These are phyloP conservation scores for Labeo calbasu DNA, from an alignment of 2,797 vertebrate genomes.

Conservation along the genomic window DNA sequence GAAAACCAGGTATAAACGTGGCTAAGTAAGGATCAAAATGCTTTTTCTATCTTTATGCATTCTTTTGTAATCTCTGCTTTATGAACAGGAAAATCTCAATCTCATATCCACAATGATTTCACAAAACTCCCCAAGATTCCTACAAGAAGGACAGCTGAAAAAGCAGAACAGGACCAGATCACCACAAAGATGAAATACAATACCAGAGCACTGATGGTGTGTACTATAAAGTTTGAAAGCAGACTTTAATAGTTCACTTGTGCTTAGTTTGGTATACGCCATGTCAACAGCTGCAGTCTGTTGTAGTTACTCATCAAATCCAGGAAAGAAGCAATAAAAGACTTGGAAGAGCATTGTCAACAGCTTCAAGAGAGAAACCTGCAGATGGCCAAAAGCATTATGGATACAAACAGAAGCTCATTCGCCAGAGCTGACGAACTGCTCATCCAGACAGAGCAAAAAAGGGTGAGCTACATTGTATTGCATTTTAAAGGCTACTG, in stretches of 20 bases:
- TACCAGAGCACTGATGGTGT: slow-evolving; percentile 51
- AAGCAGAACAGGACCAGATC: neutral
- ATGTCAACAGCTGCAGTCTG: slow-evolving; percentile 1
- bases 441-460: slow-evolving; percentile 64
- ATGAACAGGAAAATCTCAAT: slow-evolving; percentile 29
- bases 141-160: slow-evolving; percentile 3
- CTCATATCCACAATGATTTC: neutral
- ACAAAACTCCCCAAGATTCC: neutral
- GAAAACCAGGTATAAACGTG: slow-evolving; percentile 30
- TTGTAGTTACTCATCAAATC: slow-evolving; percentile 64
- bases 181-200: slow-evolving; percentile 16
- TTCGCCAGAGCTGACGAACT: slow-evolving; percentile 57
- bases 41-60: neutral
- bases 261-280: neutral
- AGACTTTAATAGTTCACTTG: neutral
- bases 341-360: slow-evolving; percentile 60
- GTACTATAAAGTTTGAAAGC: neutral
- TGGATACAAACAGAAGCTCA: slow-evolving; percentile 58
- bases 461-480: slow-evolving; percentile 61
- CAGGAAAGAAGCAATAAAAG: slow-evolving; percentile 57
- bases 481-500: neutral
- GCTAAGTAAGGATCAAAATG: neutral
- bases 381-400: slow-evolving; percentile 59
- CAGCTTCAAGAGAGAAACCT: slow-evolving; percentile 61
- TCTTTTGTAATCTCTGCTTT: neutral